Percentiles rank a stretch among this genome's conserved stretches.
Conservation (phyloP, 2,113 vertebrate genomes). For the Sceloporus undulatus region DNA sequence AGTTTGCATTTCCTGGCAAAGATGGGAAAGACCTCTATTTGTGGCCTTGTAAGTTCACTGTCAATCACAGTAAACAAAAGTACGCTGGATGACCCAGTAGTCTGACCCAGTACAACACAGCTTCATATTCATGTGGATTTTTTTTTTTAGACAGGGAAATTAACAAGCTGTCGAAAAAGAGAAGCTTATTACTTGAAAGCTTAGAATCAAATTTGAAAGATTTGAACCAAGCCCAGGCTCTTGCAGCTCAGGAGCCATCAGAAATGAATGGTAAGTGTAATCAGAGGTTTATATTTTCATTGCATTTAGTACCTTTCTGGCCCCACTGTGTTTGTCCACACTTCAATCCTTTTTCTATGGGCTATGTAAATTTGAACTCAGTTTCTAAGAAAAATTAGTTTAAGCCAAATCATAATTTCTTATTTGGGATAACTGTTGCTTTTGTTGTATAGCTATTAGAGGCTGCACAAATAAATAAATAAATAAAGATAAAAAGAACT, state of each 20-base stretch:
- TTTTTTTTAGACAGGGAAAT: conserved; percentile 22
- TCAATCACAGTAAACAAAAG: background rate
- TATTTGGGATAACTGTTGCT: background rate
- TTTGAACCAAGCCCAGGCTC: conserved; percentile 13
- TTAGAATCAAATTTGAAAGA: conserved; percentile 24
- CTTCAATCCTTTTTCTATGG: background rate
- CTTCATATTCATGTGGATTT: background rate
- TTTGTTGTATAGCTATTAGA: background rate
- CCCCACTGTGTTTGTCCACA: background rate
- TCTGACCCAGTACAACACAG: background rate
- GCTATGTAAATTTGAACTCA: background rate
- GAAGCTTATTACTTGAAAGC: background rate
- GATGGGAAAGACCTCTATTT: background rate
- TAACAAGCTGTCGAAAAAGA: conserved; percentile 4
- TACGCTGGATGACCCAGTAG: background rate
- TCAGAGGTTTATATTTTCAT: background rate
- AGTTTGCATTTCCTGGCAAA: background rate
- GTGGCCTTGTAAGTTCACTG: no score
- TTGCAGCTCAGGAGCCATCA: conserved; percentile 20
- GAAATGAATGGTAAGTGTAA: conserved; percentile 33
- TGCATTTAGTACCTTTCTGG: background rate
- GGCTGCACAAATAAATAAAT: no score
- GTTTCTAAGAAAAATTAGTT: background rate
- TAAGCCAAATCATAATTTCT: background rate
- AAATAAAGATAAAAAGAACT: background rate